phyloP scores from a whole-genome alignment of 2,797 vertebrate species.

The Denticeps clupeoides region DNA sequence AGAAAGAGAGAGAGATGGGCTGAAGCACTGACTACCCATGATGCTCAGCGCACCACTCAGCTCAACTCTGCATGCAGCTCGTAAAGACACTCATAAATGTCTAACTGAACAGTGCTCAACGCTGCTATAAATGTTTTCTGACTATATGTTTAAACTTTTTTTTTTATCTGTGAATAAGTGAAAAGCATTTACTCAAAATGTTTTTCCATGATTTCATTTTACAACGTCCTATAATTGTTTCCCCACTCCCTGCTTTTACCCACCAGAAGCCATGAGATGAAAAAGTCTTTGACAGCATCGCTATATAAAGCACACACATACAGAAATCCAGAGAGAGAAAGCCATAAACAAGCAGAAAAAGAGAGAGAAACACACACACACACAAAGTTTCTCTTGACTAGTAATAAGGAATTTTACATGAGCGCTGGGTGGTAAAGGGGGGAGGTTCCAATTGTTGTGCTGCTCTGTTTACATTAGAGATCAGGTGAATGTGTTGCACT shows the following conservation, averaged over 20 bases:
- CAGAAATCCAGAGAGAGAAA: neutral
- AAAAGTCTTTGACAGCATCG: no score
- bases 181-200: conserved; percentile 22
- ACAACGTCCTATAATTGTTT: neutral
- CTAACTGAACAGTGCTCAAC: conserved; percentile 16
- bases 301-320: conserved; percentile 1
- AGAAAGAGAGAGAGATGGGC: conserved; percentile 9
- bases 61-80: neutral
- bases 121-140: conserved; percentile 20
- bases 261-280: no score
- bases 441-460: no score
- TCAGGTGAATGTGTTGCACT: conserved; percentile 34
- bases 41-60: neutral
- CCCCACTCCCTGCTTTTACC: no score
- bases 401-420: no score
- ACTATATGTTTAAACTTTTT: conserved; percentile 6
- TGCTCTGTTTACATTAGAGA: conserved; percentile 44
- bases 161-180: conserved; percentile 10
- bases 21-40: conserved; percentile 4
- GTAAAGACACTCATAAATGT: conserved; percentile 17
- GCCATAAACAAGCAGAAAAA: no score
- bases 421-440: no score
- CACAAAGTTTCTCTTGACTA: neutral
- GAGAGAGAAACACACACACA: neutral
- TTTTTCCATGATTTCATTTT: conserved; percentile 9